These are phyloP conservation scores for Pogonophryne albipinna DNA, from an alignment of 2,797 vertebrate genomes.

Conservation along the genomic window DNA sequence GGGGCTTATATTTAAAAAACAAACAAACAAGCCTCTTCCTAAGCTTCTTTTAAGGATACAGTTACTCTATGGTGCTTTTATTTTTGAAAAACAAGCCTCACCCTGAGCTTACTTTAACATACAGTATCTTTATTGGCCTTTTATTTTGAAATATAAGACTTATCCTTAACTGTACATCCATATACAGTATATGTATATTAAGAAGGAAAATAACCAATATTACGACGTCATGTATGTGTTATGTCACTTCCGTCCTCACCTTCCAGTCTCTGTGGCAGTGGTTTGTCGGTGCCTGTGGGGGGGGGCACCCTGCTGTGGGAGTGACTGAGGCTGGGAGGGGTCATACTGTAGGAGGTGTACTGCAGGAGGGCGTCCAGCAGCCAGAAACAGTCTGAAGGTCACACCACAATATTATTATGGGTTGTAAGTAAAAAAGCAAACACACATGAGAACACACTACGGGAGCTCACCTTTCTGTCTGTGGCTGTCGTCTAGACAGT, in stretches of 20 bases:
- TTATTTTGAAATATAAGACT: too few species aligned
- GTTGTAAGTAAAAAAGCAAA: background rate
- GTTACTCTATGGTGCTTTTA: too few species aligned
- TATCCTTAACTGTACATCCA: too few species aligned
- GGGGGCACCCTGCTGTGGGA: conserved; percentile 91
- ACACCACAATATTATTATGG: background rate
- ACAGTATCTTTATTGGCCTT: too few species aligned
- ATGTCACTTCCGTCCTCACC: conserved; percentile 79
- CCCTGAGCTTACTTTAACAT: too few species aligned
- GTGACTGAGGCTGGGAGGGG: conserved; percentile 94
- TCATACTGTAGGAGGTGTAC: conserved; percentile 95
- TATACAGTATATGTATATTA: too few species aligned
- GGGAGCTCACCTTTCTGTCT: conserved; percentile 92
- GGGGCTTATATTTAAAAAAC: too few species aligned
- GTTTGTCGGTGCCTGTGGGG: conserved; percentile 84
- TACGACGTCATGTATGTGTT: background rate
- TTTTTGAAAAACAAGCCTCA: too few species aligned
- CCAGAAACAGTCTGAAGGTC: conserved; percentile 95
- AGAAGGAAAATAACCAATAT: too few species aligned
- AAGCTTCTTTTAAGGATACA: too few species aligned
- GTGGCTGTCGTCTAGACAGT: conserved; percentile 98
- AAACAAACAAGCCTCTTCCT: too few species aligned
- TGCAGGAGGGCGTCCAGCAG: conserved; percentile 95
- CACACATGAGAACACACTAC: too few species aligned
- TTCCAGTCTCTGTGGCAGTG: conserved; percentile 94